Evolutionary conservation across 1,140 invertebrate species (phyloP).

Genomic region (Drosophila novamexicana): DNA sequence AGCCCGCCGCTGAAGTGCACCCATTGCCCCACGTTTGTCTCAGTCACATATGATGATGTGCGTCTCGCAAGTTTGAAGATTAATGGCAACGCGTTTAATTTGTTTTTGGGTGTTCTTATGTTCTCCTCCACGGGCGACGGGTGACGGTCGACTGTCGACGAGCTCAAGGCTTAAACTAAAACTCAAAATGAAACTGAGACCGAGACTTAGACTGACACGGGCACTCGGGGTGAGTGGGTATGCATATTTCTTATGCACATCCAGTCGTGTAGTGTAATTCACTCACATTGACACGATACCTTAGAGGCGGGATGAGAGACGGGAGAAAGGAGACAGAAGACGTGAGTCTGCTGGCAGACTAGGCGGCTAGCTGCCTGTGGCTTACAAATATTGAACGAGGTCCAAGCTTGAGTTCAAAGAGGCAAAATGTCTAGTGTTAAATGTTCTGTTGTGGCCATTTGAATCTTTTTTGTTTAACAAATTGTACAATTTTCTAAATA

Average conservation of each 20-base stretch:
- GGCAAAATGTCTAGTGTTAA: no score
- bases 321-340: neutral
- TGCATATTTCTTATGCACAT: constrained; percentile 49
- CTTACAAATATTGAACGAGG: no score
- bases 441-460: no score
- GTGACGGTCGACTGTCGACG: neutral
- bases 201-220: neutral
- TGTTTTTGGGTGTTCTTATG: constrained; percentile 74
- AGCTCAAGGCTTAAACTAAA: constrained; percentile 6
- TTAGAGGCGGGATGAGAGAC: neutral
- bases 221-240: neutral
- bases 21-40: neutral
- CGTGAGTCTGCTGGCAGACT: no score
- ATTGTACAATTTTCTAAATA: no score
- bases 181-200: constrained; percentile 1
- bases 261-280: constrained; percentile 29
- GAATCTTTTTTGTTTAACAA: no score
- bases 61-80: constrained; percentile 59
- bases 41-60: constrained; percentile 32
- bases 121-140: constrained; percentile 7
- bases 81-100: constrained; percentile 79
- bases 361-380: no score
- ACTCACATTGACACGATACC: constrained; percentile 63
- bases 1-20: neutral
- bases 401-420: no score